Evolutionary conservation across 2,113 vertebrate genomes (phyloP), one percentile per base, ranked within the genome.

Genomic region (Oreocharis arfaki): DNA sequence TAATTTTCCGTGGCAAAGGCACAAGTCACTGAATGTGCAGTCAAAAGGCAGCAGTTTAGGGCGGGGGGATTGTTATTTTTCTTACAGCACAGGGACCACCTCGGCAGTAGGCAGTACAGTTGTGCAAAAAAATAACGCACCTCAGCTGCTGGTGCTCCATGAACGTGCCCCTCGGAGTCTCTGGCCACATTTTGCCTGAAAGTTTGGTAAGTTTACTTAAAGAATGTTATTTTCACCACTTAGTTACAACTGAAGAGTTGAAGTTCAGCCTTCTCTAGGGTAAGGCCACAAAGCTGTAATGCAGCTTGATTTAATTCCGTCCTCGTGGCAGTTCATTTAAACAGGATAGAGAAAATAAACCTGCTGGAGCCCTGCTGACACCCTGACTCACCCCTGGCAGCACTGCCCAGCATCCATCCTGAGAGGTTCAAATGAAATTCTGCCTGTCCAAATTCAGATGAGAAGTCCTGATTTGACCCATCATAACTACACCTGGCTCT

Each of bases 21-120:
- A 7, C 41, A 42, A 2, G 4, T 35, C 50, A 0, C 26, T 19
- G 53, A 7, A 13, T 23, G 14, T 35, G 59, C 56, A 33, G 57
- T 6, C n/a, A n/a, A 15, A 42, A 33, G 21, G 3, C 64, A 17
- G 10, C 13, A 20, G 16, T 46, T n/a, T 2, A 9, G 0, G 18
- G 6, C 0, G 2, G 22, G 17, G 9, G 26, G 15, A 15, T 3
- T 13, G 32, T 37, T 20, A 1, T 35, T 39, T 3, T 1, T 8
- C 33, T 12, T 1, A 8, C 10, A 28, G 52, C n/a, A 8, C 28
- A 12, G 30, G 28, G 19, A 16, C 1, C 12, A 5, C 23, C 6
- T 1, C 0, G 13, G 32, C 35, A 33, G 39, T 0, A 12, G 7
- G 5, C 27, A 3, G 14, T 5, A 11, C 23, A 9, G 33, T 7